Evolutionary conservation across 2,888 invertebrate genomes (phyloP), one percentile per base, ranked within the genome.

Genomic region (Elysia crispata): DNA sequence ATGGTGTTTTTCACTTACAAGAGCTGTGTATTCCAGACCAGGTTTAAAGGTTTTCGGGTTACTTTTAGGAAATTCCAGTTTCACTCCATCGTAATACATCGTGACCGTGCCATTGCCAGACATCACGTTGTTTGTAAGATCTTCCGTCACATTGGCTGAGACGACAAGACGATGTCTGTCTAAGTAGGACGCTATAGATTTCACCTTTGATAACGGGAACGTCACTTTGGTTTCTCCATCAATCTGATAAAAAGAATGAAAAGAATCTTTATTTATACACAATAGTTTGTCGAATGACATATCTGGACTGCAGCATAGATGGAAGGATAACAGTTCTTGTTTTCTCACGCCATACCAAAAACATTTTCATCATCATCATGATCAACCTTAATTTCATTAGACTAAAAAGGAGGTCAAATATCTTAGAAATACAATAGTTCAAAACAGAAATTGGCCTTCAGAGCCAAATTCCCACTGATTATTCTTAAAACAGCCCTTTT

Each of bases 141-240:
- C 95, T 93, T 99, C 98, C 91, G 97, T 97, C 1, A 98, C 95
- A 8, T 96, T 95, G 0, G 97, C 98, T 90, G 97, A 85, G 20
- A 89, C 86, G 0, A 80, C 67, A 3, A 89, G 57, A 3, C 64
- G 41, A 13, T 80, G 80, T 20, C 82, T 82, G 23, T 79, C 78
- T 33, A 85, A 33, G 57, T 81, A 78, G 11, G 30, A 28, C 20
- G 49, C 41, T 23, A 82, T 74, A 15, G 54, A 79, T 31, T 83
- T 84, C 28, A 88, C 81, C 0, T 82, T 83, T 6, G 80, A 66
- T 60, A 88, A 69, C 0, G 86, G 84, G 64, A 89, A 74, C 13
- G 70, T 81, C 49, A 89, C 85, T 23, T 83, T 84, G 15, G 86
- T 82, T 50, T 86, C 86, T 0, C 89, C 89, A 66, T 88, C 84